Base-by-base conservation (phyloP, 2,888 invertebrate genomes). In the Rhodophaea formosa region DNA sequence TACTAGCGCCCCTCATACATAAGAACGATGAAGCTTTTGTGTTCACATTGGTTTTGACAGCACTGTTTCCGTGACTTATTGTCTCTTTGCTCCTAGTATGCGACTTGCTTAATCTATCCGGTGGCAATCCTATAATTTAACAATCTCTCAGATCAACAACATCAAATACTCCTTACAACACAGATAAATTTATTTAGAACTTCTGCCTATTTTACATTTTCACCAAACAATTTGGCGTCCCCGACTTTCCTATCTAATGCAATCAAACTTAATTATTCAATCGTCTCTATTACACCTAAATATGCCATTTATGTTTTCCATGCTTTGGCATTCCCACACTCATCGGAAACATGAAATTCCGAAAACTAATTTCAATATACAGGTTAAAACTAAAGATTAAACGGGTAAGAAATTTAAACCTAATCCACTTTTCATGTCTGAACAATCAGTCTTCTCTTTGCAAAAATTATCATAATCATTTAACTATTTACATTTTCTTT, bases 361-460 rank as follows among this genome's bases (percentile, higher is more conserved):
- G 63, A 70, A 64, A 77, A 76, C 75, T 79, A 77, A 77, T 73
- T 75, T 75, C 66, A 80, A 79, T 74, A 73, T 76, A 82, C 77
- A 80, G 68, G 70, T 66, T 79, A 80, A 79, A 85, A 87, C 82
- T 83, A 85, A 86, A 86, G 82, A 77, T 80, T 83, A 82, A 72
- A 78, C 73, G 70, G 78, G 79, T 81, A 80, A 79, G 75, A 77
- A 82, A 84, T 77, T 82, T 86, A 88, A 82, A 81, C 69, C 82
- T 87, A 83, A 72, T 81, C 80, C 87, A 82, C 82, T 79, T 74
- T 75, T 82, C 88, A 84, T 78, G 83, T 86, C 79, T 81, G 86
- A 87, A 86, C 88, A 82, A 85, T 90, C 90, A 90, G 90, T 90
- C 90, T 90, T 90, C 87, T 90, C 88, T 83, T 88, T 88, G 86